These are phyloP conservation scores for Rhinogobius similis DNA, from an alignment of 2,113 vertebrate species.

Conservation along the genomic window DNA sequence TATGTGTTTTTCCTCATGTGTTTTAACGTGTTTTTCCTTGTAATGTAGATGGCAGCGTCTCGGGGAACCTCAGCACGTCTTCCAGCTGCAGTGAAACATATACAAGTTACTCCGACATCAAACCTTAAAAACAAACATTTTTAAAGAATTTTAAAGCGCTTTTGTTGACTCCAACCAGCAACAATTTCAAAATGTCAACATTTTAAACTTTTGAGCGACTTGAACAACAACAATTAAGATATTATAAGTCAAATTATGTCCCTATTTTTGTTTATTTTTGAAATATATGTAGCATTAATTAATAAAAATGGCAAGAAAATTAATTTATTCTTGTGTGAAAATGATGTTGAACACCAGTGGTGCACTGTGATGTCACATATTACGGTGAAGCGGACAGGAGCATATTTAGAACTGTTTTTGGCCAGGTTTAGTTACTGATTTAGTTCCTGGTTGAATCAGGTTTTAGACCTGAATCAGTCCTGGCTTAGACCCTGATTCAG, in stretches of 20 bases:
- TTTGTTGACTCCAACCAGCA: neutral
- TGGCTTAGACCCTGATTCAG: no score
- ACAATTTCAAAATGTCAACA: neutral
- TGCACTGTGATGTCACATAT: neutral
- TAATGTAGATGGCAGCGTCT: slow-evolving; percentile 86
- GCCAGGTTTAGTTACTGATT: no score
- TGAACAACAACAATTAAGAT: neutral
- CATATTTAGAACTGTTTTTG: neutral
- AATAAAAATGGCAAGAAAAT: neutral
- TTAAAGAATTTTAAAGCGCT: neutral
- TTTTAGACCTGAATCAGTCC: no score
- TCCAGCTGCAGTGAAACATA: slow-evolving; percentile 95
- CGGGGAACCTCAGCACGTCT: slow-evolving; percentile 90
- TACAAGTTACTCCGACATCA: slow-evolving; percentile 86
- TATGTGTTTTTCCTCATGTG: neutral
- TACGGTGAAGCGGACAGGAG: neutral
- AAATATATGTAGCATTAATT: neutral
- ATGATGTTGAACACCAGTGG: neutral
- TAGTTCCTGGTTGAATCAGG: no score
- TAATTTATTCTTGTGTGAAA: neutral
- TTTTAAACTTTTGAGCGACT: no score
- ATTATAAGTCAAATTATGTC: neutral
- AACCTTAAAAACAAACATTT: slow-evolving; percentile 73
- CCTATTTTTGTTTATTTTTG: neutral
- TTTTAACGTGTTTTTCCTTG: slow-evolving; percentile 5